Evolutionary conservation across 2,113 vertebrate species (phyloP).

Genomic region (Saccopteryx leptura): DNA sequence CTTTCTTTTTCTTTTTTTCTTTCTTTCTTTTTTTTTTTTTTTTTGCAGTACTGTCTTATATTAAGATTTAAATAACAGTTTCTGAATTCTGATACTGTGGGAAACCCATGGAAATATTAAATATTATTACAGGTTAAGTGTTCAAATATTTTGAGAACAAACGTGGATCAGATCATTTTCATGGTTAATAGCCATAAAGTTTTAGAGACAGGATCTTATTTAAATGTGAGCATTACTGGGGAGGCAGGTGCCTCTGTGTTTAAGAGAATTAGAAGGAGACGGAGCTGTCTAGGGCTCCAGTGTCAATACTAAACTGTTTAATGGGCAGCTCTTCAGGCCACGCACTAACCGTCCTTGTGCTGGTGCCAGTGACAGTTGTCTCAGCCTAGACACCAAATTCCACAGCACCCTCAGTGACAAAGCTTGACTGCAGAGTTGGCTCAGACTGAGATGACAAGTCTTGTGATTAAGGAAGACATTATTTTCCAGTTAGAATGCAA

Average conservation of each 20-base stretch:
- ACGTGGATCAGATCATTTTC: slow-evolving; percentile 7
- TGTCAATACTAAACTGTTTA: neutral
- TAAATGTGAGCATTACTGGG: neutral
- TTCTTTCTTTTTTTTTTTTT: slow-evolving; percentile 10
- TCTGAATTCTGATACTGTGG: neutral
- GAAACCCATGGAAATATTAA: neutral
- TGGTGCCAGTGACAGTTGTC: neutral
- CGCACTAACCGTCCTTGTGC: neutral
- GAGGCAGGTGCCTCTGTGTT: neutral
- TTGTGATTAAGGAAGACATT: neutral
- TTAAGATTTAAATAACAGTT: neutral
- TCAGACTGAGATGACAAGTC: neutral
- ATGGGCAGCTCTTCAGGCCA: neutral
- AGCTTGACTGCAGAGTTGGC: neutral
- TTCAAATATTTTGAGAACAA: slow-evolving; percentile 49
- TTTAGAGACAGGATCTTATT: neutral
- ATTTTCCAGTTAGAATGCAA: neutral
- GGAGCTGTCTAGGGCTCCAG: neutral
- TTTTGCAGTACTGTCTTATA: neutral
- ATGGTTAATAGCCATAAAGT: neutral
- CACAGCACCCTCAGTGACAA: neutral
- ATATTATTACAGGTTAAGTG: neutral
- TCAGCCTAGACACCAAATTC: neutral
- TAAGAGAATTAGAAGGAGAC: slow-evolving; percentile 11
- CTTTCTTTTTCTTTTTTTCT: slow-evolving; percentile 13